Evolutionary conservation across 2,113 vertebrate species (phyloP), one percentile per base, ranked within the genome.

Genomic region (Galbula dea): DNA sequence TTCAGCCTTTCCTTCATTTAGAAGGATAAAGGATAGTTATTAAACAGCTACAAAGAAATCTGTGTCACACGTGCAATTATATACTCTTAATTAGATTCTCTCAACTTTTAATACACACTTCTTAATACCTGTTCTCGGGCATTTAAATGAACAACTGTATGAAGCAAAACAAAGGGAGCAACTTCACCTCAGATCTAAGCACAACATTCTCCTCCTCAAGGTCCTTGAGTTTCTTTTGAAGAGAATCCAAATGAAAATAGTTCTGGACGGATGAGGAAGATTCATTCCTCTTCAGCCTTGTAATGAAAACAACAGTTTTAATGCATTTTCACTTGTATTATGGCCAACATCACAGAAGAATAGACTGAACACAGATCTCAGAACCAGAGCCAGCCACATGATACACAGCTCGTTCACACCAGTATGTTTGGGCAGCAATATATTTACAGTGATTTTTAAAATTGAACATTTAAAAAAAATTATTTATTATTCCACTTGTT

Each of bases 181-280:
- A 51, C 59, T 62, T 96, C 69, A 99, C 99, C 99, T 99, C 98
- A 20, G 98, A 99, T 83, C 99, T 98, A 67, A 99, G 97, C 6
- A 98, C 98, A 51, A 99, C 98, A 15, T 99, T 99, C 95, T 99
- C 99, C 82, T 99, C 99, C 92, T 99, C 99, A 20, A 99, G 98
- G 93, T 99, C 99, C 97, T 99, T 99, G 57, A 99, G 98, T 94
- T 99, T 99, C 98, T 99, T 99, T 83, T 99, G 99, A 88, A 99
- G 98, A 11, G 98, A 99, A 91, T 99, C 99, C 97, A 99, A 90
- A 43, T 99, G 99, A 93, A 99, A 99, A 96, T 98, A 98, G 74
- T 96, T 98, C 95, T 99, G 99, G 69, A 98, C 97, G 0, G 98
- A 98, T 85, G 98, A 97, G 11, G 96, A 98, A 3, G 98, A 98